Base-by-base conservation (phyloP, 2,888 invertebrate genomes). In the Scaptomyza parva region DNA sequence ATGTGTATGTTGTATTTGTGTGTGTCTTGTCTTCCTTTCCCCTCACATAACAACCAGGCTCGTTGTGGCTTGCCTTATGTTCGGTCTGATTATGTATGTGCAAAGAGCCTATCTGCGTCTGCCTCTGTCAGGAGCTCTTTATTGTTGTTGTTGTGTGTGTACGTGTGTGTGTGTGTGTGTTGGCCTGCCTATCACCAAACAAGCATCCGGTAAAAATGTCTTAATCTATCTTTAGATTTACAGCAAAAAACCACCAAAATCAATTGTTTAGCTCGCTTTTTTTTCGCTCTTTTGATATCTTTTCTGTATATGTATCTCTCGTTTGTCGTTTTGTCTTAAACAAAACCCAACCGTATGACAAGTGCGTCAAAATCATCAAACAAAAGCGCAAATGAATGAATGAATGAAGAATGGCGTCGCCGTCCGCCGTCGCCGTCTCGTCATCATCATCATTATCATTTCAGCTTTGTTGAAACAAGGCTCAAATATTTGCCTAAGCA, bases 361-460 rank as follows among this genome's bases (percentile, higher is more conserved):
- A 84, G 85, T 82, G 87, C 75, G 72, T 68, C 37, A 14, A 76
- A 76, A 66, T 76, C 72, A 66, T 86, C 82, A 82, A 86, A 86
- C 85, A 82, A 84, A 86, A 81, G 82, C 82, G 78, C 70, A 80
- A 76, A 78, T 76, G 72, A 69, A 80, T 67, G 67, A 83, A 70
- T 66, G 69, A 70, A 80, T 64, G 66, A 79, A 67, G 64, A 62
- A 54, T 58, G 58, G 47, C 61, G 50, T 35, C 51, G 50, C 45
- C 40, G 18, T 26, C 43, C n/a, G n/a, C n/a, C 61, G 50, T 35
- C 51, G 50, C 45, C 40, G 18, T 26, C 43, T 30, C 39, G 3
- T 51, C 6, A 35, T 55, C 35, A 41, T 39, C 28, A 45, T 59
- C 33, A 55, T 18, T 39, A 44, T 55, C 18, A 28, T 55, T 37